Percentiles rank a stretch among this genome's conserved stretches.
Conservation (phyloP, 2,797 vertebrate species). For the Chloroceryle inda region DNA sequence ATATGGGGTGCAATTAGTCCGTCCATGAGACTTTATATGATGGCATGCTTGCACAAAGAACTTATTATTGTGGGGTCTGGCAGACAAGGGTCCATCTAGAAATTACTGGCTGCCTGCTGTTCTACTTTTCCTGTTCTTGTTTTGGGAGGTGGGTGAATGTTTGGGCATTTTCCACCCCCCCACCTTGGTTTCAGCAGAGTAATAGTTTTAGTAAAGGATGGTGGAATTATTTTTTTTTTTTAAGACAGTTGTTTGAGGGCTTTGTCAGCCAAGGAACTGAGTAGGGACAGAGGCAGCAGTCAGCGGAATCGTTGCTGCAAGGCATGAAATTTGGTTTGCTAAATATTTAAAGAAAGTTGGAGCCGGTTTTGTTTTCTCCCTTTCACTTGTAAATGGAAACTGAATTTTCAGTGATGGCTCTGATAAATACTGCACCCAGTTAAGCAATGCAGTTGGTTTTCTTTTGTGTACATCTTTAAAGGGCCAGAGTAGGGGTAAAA, state of each 20-base stretch:
- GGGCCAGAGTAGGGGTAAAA: conserved; percentile 24
- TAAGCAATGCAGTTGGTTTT: conserved; percentile 58
- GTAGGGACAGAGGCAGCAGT: conserved; percentile 42
- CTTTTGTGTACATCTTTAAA: conserved; percentile 52
- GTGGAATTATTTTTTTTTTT: background rate
- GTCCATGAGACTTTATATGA: background rate
- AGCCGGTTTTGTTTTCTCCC: conserved; percentile 63
- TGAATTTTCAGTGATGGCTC: conserved; percentile 69
- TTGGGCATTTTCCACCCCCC: background rate
- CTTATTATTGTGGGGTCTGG: background rate
- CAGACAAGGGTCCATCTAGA: conserved; percentile 24
- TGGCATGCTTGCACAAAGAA: background rate
- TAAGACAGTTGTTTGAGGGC: conserved; percentile 1
- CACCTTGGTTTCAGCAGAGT: conserved; percentile 26
- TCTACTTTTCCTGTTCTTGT: conserved; percentile 48
- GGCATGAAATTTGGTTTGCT: conserved; percentile 70
- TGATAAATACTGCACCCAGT: conserved; percentile 68
- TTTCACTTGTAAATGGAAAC: conserved; percentile 69
- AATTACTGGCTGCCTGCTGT: background rate
- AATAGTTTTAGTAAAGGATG: conserved; percentile 18
- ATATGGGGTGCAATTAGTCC: background rate
- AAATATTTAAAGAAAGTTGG: conserved; percentile 71
- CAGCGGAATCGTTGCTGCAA: conserved; percentile 22
- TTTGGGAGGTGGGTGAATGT: conserved; percentile 2
- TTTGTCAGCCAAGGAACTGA: conserved; percentile 38